Evolutionary conservation across 1,140 invertebrate genomes (phyloP).

Genomic region (Cylas formicarius): DNA sequence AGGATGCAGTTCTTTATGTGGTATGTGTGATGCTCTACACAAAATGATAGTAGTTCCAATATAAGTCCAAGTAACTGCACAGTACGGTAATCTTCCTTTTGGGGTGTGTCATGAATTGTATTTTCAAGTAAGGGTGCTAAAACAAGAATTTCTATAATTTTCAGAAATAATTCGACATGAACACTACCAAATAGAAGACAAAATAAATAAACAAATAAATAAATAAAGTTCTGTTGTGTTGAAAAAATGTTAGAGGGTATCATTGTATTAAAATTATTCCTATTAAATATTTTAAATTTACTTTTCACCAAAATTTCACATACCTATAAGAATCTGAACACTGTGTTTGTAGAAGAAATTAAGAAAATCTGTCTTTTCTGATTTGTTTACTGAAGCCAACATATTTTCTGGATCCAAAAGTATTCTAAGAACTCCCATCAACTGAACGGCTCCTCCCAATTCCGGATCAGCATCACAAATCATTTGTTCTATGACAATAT

Average conservation of each 20-base stretch:
- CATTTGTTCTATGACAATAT: slow-evolving; percentile 97
- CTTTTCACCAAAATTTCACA: too few relatives aligned
- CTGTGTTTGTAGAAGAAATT: slow-evolving; percentile 99
- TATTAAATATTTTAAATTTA: too few relatives aligned
- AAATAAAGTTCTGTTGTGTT: too few relatives aligned
- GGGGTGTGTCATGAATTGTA: slow-evolving; percentile 78
- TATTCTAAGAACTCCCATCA: slow-evolving; percentile 88
- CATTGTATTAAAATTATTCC: too few relatives aligned
- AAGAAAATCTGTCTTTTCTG: slow-evolving; percentile 96
- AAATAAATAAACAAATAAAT: slow-evolving; percentile 8
- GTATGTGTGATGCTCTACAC: slow-evolving; percentile 99
- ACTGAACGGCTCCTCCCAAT: slow-evolving; percentile 90
- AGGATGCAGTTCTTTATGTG: slow-evolving; percentile 98
- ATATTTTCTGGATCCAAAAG: slow-evolving; percentile 98
- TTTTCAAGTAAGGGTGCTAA: slow-evolving; percentile 82
- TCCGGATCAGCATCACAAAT: slow-evolving; percentile 79
- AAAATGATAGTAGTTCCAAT: slow-evolving; percentile 95
- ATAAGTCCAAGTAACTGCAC: slow-evolving; percentile 92
- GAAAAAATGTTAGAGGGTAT: too few relatives aligned
- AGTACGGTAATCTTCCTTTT: slow-evolving; percentile 90
- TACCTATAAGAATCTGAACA: slow-evolving; percentile 89
- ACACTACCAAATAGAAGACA: slow-evolving; percentile 2
- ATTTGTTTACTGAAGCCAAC: slow-evolving; percentile 87
- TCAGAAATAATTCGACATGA: background rate
- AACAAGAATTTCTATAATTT: slow-evolving; percentile 26